Base-by-base conservation (phyloP, 1,140 invertebrate genomes). In the Brachionus rotundiformis region DNA sequence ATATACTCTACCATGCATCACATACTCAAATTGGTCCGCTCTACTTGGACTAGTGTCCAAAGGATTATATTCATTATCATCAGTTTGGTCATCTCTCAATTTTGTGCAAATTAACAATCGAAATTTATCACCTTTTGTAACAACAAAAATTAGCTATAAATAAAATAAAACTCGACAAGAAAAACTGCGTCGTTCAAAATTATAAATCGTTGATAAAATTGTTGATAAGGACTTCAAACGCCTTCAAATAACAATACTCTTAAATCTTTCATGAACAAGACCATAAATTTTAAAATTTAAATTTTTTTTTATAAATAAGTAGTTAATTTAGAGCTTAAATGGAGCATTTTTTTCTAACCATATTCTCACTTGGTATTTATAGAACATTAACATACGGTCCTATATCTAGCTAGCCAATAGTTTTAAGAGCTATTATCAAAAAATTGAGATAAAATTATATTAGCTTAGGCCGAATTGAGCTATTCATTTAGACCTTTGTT, bases 1-100 rank as follows among this genome's bases (percentile, higher is more conserved):
- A 87, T 98, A 98, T 65, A 99, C 95, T 89, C 98, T 98, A n/a
- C 98, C 98, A 83, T 94, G 96, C 96, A 98, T 99, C 10, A 99
- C 95, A 89, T 99, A 99, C 86, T 99, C 97, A 86, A 98, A 99
- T 85, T 93, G 94, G 85, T 98, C 95, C 0, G 96, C 95, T 75
- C 85, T 84, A 7, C 85, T 88, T 0, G 94, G 92, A 71, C 93
- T 92, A 83, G 92, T 88, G 59, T 93, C 92, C 3, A 91, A 89
- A 1, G 94, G 93, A 85, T 95, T 95, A 91, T 93, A 98, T 86
- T 98, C 96, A 0, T 93, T 93, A 81, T 91, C 93, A 84, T 98
- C 96, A 0, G 95, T 93, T 85, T 95, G 96, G 1, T 98, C 96
- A 87, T 99, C 96, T 59, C 95, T 91, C 23, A 99, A 88, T 0